Base-by-base conservation (phyloP, 1,140 invertebrate genomes). In the Campoletis sonorensis region DNA sequence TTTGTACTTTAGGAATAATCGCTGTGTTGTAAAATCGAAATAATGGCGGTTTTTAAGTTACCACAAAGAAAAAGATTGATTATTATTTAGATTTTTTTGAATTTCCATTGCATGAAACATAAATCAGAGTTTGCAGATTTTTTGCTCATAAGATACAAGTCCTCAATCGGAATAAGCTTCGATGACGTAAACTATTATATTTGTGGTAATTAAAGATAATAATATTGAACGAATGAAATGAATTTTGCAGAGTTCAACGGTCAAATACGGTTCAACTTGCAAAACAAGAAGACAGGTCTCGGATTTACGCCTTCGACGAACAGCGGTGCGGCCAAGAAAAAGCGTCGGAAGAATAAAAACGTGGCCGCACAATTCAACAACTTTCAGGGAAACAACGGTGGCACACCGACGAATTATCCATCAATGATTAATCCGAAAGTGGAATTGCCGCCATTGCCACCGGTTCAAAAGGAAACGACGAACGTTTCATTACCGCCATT, bases 331-430 rank as follows among this genome's bases (percentile, higher is more conserved):
- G 92, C 93, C 10, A 96, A 96, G 92, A 96, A 96, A 91, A 96
- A 96, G 88, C 94, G 95, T 79, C 96, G 96, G 89, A 94, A 93
- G 84, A 95, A 95, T 83, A 95, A 95, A 89, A 95, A 89, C 64
- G 72, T 79, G 7, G 88, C 87, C 23, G 89, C 90, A 71, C 90
- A 92, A 93, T 93, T 88, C 89, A 93, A 89, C 91, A 92, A 89
- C 90, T 92, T 90, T 89, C 92, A 86, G 89, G 88, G 83, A 87
- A 92, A 86, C 78, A 88, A 81, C 83, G 23, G 18, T 23, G 5
- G n/a, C 3, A 64, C 61, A 64, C 23, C 61, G 11, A 64, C 61
- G 61, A 83, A 81, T 80, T 89, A 87, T 81, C 81, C 70, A 87
- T 8, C 58, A 51, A 21, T 33, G 33, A 7, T 16, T 70, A 83